A percentile compares a stretch with the other conserved stretches of the same genome.
phyloP scores from a whole-genome alignment of 2,113 vertebrate genomes.

The Dicaeum eximium region DNA sequence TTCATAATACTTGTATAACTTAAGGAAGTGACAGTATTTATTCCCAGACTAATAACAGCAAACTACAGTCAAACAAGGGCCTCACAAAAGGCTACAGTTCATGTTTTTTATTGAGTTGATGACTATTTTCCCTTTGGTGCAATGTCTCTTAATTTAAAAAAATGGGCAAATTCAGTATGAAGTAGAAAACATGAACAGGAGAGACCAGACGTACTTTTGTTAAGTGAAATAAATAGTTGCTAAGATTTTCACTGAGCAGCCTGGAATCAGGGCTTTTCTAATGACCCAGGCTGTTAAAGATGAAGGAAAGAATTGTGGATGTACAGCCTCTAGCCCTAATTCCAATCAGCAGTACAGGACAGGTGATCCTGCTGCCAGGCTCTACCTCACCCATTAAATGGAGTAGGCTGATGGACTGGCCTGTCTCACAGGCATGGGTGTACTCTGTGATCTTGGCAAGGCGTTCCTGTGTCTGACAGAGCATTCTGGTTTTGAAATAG shows the following conservation, averaged over 20 bases:
- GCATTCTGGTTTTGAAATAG: not conserved
- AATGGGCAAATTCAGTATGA: not conserved
- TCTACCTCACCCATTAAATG: not conserved
- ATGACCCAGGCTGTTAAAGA: not conserved
- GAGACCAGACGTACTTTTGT: not conserved
- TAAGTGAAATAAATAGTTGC: not conserved
- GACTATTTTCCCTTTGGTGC: not conserved
- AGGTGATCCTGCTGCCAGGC: not conserved
- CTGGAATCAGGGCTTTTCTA: not conserved
- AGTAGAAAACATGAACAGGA: not conserved
- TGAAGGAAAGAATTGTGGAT: not conserved
- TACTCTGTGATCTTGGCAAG: not conserved
- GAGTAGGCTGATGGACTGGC: not conserved
- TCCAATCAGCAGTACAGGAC: not conserved
- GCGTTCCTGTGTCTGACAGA: not conserved
- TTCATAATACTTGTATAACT: not conserved
- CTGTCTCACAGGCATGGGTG: not conserved
- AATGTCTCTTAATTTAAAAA: not conserved
- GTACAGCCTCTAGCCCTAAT: not conserved
- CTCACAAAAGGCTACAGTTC: not conserved
- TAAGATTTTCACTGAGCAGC: not conserved
- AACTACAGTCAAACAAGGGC: not conserved
- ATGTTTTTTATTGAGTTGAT: not conserved
- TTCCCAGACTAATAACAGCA: not conserved
- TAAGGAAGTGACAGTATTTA: not conserved